These are phyloP conservation scores for Cosmia trapezina DNA, from an alignment of 2,888 invertebrate genomes.

Conservation along the genomic window DNA sequence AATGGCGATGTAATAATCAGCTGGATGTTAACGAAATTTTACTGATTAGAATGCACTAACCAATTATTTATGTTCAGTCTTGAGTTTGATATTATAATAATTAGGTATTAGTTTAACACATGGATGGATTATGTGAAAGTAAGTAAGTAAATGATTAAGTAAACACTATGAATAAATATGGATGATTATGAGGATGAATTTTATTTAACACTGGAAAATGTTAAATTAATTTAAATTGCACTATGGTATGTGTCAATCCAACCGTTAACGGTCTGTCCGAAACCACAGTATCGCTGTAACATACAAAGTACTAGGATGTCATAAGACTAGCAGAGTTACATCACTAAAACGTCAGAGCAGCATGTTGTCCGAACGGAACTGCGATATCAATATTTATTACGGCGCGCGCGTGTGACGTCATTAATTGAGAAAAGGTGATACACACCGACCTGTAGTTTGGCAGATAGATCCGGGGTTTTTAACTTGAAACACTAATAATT, in stretches of 20 bases:
- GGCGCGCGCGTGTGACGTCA: constrained; percentile 69
- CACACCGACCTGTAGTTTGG: constrained; percentile 36
- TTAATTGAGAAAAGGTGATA: constrained; percentile 65
- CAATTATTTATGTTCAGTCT: neutral
- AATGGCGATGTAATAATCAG: constrained; percentile 11
- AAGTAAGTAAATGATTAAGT: too few species aligned
- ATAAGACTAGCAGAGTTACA: constrained; percentile 38
- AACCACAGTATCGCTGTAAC: neutral
- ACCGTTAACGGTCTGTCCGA: neutral
- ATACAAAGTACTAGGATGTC: constrained; percentile 52
- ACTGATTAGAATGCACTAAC: constrained; percentile 18
- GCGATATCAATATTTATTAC: constrained; percentile 74
- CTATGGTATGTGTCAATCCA: neutral
- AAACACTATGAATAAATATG: too few species aligned
- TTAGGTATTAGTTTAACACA: neutral
- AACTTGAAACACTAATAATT: neutral
- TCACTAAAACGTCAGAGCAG: constrained; percentile 50
- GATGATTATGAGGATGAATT: neutral
- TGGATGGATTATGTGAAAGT: neutral
- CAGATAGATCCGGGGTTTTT: neutral
- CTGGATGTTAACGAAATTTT: neutral
- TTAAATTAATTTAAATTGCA: neutral
- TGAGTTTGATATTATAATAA: neutral
- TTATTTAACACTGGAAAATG: neutral
- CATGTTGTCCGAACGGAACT: constrained; percentile 63